These are phyloP conservation scores for Temnopleurus reevesii DNA, from an alignment of 53 echinoderm and acorn worm genomes.

Conservation along the genomic window DNA sequence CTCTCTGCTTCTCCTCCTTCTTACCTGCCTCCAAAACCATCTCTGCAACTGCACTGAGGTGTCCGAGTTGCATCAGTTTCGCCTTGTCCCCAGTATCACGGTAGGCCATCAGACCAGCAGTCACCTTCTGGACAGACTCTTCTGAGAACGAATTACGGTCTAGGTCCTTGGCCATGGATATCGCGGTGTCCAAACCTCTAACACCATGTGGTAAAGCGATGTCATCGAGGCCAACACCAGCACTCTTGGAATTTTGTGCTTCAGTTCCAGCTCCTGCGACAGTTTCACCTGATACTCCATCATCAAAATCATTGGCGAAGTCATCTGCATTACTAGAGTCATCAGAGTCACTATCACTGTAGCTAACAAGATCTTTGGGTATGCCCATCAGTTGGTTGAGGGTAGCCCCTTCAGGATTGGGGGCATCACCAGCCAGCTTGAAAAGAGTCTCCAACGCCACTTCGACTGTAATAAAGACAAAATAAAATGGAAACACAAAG, in stretches of 20 bases:
- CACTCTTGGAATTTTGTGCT: background rate
- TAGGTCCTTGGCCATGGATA: constrained; percentile 4
- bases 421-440: constrained; percentile 25
- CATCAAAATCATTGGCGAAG: background rate
- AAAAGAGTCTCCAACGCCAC: constrained; percentile 33
- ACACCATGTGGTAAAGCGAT: background rate
- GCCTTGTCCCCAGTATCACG: background rate
- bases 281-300: background rate
- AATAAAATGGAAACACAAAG: no score
- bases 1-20: background rate
- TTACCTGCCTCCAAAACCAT: constrained; percentile 40
- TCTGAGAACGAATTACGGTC: constrained; percentile 32
- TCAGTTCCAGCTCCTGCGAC: background rate
- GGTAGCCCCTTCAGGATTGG: background rate
- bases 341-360: constrained; percentile 19
- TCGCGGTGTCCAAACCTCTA: constrained; percentile 14
- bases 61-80: constrained; percentile 8
- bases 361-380: constrained; percentile 9
- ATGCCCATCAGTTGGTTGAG: background rate
- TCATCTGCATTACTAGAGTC: background rate
- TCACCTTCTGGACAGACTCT: constrained; percentile 17
- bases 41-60: constrained; percentile 24
- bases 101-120: constrained; percentile 45
- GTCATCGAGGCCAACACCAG: constrained; percentile 53
- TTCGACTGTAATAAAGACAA: constrained; percentile 33